Evolutionary conservation across 2,797 vertebrate genomes (phyloP).

Genomic region (Peromyscus attwateri): DNA sequence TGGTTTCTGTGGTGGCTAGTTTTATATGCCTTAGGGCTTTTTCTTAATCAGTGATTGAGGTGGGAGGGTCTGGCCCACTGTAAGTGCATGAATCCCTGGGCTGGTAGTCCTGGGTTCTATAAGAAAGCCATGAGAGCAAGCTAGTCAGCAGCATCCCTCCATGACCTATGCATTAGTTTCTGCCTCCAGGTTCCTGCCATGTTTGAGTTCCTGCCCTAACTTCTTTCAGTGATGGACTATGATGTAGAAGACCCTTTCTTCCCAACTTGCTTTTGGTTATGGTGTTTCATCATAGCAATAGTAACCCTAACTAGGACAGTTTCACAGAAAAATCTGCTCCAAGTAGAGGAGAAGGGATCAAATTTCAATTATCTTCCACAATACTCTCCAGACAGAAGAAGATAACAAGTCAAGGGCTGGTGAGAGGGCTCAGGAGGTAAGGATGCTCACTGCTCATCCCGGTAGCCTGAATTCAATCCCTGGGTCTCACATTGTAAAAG

Average conservation of each 20-base stretch:
- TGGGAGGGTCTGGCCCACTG: not conserved
- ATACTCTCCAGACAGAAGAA: not conserved
- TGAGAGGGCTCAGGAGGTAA: not conserved
- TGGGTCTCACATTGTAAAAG: not conserved
- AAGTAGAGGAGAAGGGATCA: not conserved
- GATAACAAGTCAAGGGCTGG: not conserved
- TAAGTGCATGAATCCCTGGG: not conserved
- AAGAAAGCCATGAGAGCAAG: not conserved
- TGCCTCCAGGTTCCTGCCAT: not conserved
- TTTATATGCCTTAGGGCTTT: not conserved
- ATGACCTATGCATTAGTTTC: not conserved
- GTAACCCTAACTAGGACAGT: not conserved
- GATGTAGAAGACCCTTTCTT: not conserved
- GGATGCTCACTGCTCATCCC: not conserved
- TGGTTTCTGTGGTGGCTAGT: not conserved
- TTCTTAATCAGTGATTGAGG: not conserved
- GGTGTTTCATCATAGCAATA: not conserved
- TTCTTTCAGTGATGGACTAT: not conserved
- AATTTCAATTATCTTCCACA: not conserved
- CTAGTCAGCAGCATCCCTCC: too few relatives aligned
- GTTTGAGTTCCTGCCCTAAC: not conserved
- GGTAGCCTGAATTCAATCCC: not conserved
- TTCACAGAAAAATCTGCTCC: constrained; percentile 35
- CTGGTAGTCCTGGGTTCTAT: not conserved
- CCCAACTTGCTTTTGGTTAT: not conserved